Evolutionary conservation across 2,113 vertebrate species (phyloP).

Genomic region (Oncorhynchus gorbuscha): DNA sequence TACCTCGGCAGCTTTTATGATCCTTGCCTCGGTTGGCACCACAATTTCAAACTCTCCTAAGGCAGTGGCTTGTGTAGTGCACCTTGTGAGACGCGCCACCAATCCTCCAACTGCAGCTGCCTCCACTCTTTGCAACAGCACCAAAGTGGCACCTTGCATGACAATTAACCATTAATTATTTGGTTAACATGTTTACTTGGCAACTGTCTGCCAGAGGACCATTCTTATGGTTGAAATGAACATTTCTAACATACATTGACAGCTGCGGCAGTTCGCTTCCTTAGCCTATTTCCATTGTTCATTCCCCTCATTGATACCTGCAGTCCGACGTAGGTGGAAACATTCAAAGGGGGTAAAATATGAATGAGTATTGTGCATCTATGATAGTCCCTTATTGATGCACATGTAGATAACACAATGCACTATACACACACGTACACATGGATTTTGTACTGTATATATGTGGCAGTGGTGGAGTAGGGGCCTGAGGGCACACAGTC

Average conservation of each 20-base stretch:
- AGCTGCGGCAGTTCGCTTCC: not conserved
- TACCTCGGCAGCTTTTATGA: not conserved
- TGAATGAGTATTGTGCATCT: constrained; percentile 45
- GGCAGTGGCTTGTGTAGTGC: not conserved
- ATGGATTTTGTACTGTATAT: no score
- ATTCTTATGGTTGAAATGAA: constrained; percentile 40
- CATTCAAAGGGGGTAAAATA: constrained; percentile 35
- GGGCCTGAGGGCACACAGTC: no score
- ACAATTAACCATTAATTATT: constrained; percentile 42
- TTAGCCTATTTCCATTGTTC: not conserved
- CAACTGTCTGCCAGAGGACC: constrained; percentile 36
- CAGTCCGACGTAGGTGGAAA: constrained; percentile 12
- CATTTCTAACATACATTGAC: constrained; percentile 42
- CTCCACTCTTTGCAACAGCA: constrained; percentile 24
- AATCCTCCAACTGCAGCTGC: constrained; percentile 13
- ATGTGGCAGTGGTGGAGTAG: no score
- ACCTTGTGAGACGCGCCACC: not conserved
- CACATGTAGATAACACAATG: constrained; percentile 42
- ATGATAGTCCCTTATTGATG: constrained; percentile 42
- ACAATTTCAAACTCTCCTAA: not conserved
- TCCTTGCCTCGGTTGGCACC: not conserved
- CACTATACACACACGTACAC: no score
- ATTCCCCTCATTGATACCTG: constrained; percentile 20
- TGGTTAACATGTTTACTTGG: constrained; percentile 54
- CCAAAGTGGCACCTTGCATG: constrained; percentile 32